Evolutionary conservation across 2,888 invertebrate genomes (phyloP), one percentile per base, ranked within the genome.

Genomic region (Mystacides longicornis): DNA sequence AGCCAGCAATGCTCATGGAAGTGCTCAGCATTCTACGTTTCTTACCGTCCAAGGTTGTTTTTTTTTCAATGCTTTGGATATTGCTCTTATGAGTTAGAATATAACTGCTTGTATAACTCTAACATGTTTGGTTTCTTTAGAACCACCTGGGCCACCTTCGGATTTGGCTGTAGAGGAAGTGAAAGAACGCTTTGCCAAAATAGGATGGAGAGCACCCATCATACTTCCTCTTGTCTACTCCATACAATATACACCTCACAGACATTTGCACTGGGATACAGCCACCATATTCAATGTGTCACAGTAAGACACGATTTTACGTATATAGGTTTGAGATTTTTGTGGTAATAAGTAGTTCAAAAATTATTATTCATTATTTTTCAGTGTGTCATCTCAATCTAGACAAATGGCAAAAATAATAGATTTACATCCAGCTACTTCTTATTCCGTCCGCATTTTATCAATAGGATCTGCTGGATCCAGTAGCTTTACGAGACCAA

Each of bases 391-490:
- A 9, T 51, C 56, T 21, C 73, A 74, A 14, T 60, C 69, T 1
- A 69, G 75, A 0, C 76, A 77, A 58, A 70, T 63, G 20, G 67
- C 71, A 47, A 75, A 76, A 11, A 65, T 77, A 0, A 64, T 72
- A 5, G 73, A 74, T 46, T 63, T 77, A 0, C 69, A 70, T 23
- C 73, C 77, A 11, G 72, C 76, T 0, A 63, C 69, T 20, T 73
- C 76, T 49, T 77, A 77, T 57, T 63, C 73, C 54, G 71, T 70
- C 0, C 65, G 77, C 0, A 65, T 77, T 0, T 71, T 75, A 0
- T 72, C 77, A 0, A 75, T 74, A 0, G 77, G 77, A 61, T 72
- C 74, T 58, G 75, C 74, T 1, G 77, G 76, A 27, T 58, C 74
- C 3, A 77, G 77, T 48, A 67, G 73, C 0, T 76, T 67, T 56